Conservation (phyloP, 2,797 vertebrate genomes). For the Microhierax caerulescens region DNA sequence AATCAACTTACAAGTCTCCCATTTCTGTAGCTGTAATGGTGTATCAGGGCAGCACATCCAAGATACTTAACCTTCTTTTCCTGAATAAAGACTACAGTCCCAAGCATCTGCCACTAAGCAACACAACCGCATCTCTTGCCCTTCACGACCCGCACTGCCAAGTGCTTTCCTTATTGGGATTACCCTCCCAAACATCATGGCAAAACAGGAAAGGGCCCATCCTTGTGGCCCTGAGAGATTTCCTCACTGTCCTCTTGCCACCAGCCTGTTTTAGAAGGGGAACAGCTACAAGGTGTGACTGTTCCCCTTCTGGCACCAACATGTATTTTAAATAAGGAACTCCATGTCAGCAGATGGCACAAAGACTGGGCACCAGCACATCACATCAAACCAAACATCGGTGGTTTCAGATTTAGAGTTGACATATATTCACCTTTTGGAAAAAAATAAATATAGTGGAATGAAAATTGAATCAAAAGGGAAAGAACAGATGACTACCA, state of each 20-base stretch:
- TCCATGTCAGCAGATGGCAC: conserved; percentile 53
- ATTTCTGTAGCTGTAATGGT: not conserved
- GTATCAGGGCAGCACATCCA: not conserved
- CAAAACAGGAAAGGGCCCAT: not conserved
- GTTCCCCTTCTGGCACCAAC: conserved; percentile 50
- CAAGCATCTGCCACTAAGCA: not conserved
- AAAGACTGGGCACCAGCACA: conserved; percentile 45
- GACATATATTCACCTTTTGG: conserved; percentile 67
- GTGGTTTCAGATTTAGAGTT: conserved; percentile 67
- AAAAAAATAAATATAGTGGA: conserved; percentile 81
- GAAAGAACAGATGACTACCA: conserved; percentile 74
- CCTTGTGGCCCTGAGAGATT: not conserved
- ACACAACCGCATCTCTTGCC: not conserved
- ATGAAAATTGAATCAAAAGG: conserved; percentile 74
- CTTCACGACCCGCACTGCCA: not conserved
- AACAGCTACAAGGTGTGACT: not conserved
- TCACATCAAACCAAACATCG: conserved; percentile 48
- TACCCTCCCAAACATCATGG: not conserved
- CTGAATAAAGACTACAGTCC: not conserved
- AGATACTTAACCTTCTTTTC: not conserved
- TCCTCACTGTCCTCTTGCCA: not conserved
- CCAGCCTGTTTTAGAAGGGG: conserved; percentile 23
- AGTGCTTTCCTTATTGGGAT: not conserved
- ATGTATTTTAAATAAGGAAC: not conserved
- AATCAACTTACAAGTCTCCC: not conserved